Base-by-base conservation (phyloP, 2,797 vertebrate species). In the Trematomus bernacchii region DNA sequence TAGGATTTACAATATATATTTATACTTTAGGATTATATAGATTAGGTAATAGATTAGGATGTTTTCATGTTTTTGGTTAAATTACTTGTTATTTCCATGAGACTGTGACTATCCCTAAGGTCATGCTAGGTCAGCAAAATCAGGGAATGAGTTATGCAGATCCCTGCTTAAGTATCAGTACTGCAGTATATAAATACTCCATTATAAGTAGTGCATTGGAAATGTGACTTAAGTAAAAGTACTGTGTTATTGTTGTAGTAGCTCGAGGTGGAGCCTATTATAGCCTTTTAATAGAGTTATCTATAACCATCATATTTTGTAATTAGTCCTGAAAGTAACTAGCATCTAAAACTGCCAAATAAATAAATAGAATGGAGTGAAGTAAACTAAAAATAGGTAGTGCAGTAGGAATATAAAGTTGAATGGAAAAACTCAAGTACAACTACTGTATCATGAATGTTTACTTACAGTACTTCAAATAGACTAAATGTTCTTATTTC, bases 51-150 rank as follows among this genome's bases (percentile, higher is more conserved):
- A 37, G 33, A 37, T 37, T 37, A 37, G 2, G 33, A 27, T 27
- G 13, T 9, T 51, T 44, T 4, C 30, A 60, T 61, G 12, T 30
- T 16, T 30, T 42, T 52, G 23, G 19, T n/a, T 13, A 48, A 72
- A n/a, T 21, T 48, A 16, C 16, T 11, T 16, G 19, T 48, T 33
- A 48, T 10, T 69, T 37, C 15, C 3, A 21, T 43, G 40, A 18
- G 10, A 53, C 14, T 63, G n/a, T 7, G 23, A 58, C 54, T 18
- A 11, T 47, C 33, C 6, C 10, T 4, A 60, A 59, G 66, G 60
- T 70, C 55, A 30, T 12, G 37, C 33, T 51, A 55, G 70, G 70
- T 70, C 54, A 72, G n/a, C 1, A 50, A 33, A 4, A 7, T 27
- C 33, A 0, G 37, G 10, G 9, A 27, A 42, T 50, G 19, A 51